Base-by-base conservation (phyloP, 2,113 vertebrate genomes). In the Thamnaconus septentrionalis region DNA sequence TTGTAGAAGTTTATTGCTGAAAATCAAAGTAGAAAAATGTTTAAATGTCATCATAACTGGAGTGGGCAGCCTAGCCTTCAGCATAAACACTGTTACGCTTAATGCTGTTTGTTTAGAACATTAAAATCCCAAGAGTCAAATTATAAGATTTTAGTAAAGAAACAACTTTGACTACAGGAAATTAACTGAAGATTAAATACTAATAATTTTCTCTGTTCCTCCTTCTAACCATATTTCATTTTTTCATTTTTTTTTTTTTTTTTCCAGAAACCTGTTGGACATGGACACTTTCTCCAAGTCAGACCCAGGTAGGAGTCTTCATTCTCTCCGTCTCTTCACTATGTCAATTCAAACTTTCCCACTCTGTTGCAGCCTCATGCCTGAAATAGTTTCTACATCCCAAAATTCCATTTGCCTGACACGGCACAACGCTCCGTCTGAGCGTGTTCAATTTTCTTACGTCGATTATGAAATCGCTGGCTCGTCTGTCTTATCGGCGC, bases 221-320 rank as follows among this genome's bases (percentile, higher is more conserved):
- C 18, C 2, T 31, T 31, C 18, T 31, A 2, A 31, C 18, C 1
- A 31, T 31, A 31, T 31, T 31, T 31, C 48, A 50, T 39, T 67
- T 45, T 69, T 7, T 70, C 48, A 5, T 0, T 47, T 9, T 73
- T 9, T 5, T 85, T 69, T 57, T 67, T 76, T 89, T 66, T 83
- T 3, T 76, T 67, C 41, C 76, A 98, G 96, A 89, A 96, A 92
- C 81, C 92, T 98, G 71, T 91, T 98, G 82, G 95, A 98, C 76
- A 91, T 96, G 87, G 96, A 98, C 87, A 96, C 96, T 42, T 98
- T 98, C 85, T 98, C 96, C 57, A 98, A 97, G 72, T 98, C 96
- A 18, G 96, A 96, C 76, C 96, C 96, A 78, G 94, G 96, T 98
- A 91, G 81, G 90, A 87, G 45, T 39, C 31, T 4, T 39, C 12